Base-by-base conservation (phyloP, 2,797 vertebrate species). In the Phrynocephalus guinanensis region DNA sequence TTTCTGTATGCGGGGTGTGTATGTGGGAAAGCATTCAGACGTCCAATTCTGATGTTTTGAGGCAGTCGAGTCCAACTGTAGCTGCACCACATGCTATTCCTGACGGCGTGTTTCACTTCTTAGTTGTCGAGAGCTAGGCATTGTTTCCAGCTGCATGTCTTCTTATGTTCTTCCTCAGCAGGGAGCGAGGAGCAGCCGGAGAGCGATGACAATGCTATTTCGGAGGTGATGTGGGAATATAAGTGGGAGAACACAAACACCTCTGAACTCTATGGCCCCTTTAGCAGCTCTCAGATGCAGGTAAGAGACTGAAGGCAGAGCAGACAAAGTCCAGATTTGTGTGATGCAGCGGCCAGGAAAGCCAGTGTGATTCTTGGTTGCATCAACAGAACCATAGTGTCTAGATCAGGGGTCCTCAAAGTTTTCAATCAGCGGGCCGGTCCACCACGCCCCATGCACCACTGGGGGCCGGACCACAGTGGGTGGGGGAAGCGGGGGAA, bases 221-320 rank as follows among this genome's bases (percentile, higher is more conserved):
- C 71, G 7, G 97, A 97, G 10, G 98, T 98, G 92, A 96, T 98
- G 97, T 99, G 98, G 98, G 98, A 99, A 73, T 99, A 98, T 93
- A 98, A 97, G 80, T 99, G 98, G 98, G 97, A 98, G 3, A 98
- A 98, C 71, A 91, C 96, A 5, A 96, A 97, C 2, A 95, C 96
- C 6, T 97, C 98, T 0, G 98, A 99, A 87, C 89, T 98, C 20
- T 98, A 98, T 0, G 98, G 98, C 1, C 98, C 98, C 33, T 99
- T 99, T 93, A 98, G 96, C 95, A 99, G 98, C 80, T 95, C 97
- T 80, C 98, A 99, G 97, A 99, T 99, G 98, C 98, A 98, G 98
- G 98, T 98, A 94, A 89, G 94, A 24, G 68, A 76, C 15, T 5
- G n/a, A 56, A 70, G 7, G n/a, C 15, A 5, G 30, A 44, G 3